Evolutionary conservation across 2,888 invertebrate genomes (phyloP).

Genomic region (Mesochorus sp.): DNA sequence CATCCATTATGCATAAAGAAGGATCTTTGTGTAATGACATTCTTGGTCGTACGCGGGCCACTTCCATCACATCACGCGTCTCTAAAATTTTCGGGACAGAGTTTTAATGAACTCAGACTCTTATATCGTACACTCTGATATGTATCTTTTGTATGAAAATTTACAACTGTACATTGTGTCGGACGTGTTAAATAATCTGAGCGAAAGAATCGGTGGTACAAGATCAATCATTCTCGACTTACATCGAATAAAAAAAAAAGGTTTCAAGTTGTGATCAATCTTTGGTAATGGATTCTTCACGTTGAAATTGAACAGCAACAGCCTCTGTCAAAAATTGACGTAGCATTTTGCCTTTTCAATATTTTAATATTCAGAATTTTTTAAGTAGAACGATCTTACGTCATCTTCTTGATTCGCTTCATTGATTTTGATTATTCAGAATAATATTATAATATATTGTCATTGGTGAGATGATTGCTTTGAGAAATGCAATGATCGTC

Average conservation of each 20-base stretch:
- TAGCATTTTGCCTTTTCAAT: no score
- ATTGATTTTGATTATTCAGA: no score
- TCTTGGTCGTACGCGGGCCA: conserved; percentile 43
- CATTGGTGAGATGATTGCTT: not conserved
- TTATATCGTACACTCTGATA: no score
- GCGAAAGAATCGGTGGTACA: conserved; percentile 7
- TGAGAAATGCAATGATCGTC: not conserved
- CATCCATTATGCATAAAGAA: conserved; percentile 58
- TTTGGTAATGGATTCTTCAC: no score
- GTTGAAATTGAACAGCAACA: no score
- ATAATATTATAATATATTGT: not conserved
- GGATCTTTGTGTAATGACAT: conserved; percentile 53
- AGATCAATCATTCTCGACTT: conserved; percentile 28
- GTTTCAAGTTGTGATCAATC: no score
- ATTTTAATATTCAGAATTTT: no score
- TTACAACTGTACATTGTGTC: conserved; percentile 27
- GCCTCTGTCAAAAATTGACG: no score
- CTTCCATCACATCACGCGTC: conserved; percentile 36
- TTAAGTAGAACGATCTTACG: no score
- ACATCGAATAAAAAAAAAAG: no score
- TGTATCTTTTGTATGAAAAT: no score
- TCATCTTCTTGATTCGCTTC: no score
- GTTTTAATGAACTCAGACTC: conserved; percentile 16
- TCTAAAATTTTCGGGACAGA: not conserved
- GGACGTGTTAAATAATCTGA: conserved; percentile 9